Base-by-base conservation (phyloP, 2,113 vertebrate species). In the Panthera leo region DNA sequence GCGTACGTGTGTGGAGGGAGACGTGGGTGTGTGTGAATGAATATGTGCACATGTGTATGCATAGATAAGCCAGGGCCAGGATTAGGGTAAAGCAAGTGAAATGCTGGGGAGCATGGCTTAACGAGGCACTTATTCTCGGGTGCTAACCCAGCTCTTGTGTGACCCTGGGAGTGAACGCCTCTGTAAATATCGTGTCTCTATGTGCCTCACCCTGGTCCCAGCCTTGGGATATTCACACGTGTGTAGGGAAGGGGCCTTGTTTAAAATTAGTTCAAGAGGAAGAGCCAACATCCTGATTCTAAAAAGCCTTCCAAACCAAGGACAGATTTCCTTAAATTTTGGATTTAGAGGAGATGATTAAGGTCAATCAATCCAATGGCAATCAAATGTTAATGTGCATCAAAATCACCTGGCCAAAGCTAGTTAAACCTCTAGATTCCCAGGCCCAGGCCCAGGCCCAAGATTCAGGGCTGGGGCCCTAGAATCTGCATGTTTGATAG, bases 1-100 rank as follows among this genome's bases (percentile, higher is more conserved):
- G 18, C 8, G 12, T 11, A 19, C 1, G 36, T 0, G 3, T n/a
- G 31, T 23, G 13, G 5, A 16, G 7, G 18, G 31, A 21, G 42
- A 8, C 29, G 2, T 39, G 36, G 34, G 2, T 65, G 14, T 34
- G 65, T 82, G 36, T 36, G 55, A 68, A 75, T 61, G 42, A 94
- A 14, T 34, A 48, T 19, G 12, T 61, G 2, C 19, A 13, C 0
- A 3, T 68, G 10, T 45, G 11, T 34, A 53, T 88, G 79, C 6
- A 2, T 29, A 6, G 31, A 2, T 7, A 15, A 4, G 7, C 68
- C 65, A 68, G 45, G 80, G 39, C 45, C 45, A 80, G 48, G 68
- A 83, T 34, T 34, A 29, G 16, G 15, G 5, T 5, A 23, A 88
- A 45, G 21, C 67, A 7, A 39, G 16, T 0, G 5, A 34, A 18